A percentile compares a stretch with the other conserved stretches of the same genome.
phyloP scores from a whole-genome alignment of 2,888 invertebrate species.

The Xylocampa areola region DNA sequence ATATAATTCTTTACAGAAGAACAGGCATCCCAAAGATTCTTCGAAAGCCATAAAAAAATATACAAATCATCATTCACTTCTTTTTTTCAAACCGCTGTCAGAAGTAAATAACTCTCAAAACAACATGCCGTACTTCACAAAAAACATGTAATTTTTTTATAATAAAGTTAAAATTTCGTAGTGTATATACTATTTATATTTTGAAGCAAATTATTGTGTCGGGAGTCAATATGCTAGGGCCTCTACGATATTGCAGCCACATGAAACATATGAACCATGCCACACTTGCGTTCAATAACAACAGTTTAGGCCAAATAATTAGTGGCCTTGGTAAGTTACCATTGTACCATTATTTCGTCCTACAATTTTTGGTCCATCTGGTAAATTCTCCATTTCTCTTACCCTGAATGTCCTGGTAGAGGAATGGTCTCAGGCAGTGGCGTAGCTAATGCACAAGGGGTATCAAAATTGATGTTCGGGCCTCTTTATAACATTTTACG shows the following conservation, averaged over 20 bases:
- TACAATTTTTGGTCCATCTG: background rate
- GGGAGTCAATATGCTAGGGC: slow-evolving; percentile 67
- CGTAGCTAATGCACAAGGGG: too few relatives aligned
- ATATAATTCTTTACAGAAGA: background rate
- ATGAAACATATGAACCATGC: slow-evolving; percentile 64
- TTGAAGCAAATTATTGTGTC: slow-evolving; percentile 30
- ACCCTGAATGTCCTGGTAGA: background rate
- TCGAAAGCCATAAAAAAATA: slow-evolving; percentile 24
- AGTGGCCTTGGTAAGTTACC: slow-evolving; percentile 60
- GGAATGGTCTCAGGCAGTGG: background rate
- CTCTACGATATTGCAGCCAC: slow-evolving; percentile 64
- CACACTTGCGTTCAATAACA: slow-evolving; percentile 60
- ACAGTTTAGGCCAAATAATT: slow-evolving; percentile 51
- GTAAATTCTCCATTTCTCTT: background rate
- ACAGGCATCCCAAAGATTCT: background rate
- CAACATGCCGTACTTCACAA: slow-evolving; percentile 57
- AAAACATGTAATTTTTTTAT: slow-evolving; percentile 73
- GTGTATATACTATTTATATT: slow-evolving; percentile 53
- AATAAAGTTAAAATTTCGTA: slow-evolving; percentile 63
- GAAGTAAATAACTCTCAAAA: slow-evolving; percentile 60
- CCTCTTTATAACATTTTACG: too few relatives aligned
- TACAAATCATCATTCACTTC: slow-evolving; percentile 54
- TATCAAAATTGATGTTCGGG: too few relatives aligned
- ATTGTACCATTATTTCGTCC: background rate
- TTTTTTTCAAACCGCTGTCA: slow-evolving; percentile 70